A percentile compares a stretch with the other conserved stretches of the same genome.
phyloP scores from a whole-genome alignment of 1,140 invertebrate genomes.

The Monochamus saltuarius region DNA sequence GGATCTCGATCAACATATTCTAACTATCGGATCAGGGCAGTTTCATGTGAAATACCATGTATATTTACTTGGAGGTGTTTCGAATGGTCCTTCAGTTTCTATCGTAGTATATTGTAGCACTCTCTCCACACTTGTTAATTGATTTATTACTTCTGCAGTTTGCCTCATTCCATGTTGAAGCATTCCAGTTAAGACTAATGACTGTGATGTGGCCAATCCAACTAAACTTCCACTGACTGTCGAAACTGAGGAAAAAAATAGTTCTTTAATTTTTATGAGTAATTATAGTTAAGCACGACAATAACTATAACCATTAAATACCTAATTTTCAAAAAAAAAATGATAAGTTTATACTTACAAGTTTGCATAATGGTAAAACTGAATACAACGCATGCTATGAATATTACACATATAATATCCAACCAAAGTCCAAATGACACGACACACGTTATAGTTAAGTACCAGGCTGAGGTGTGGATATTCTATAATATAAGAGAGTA shows the following conservation, averaged over 20 bases:
- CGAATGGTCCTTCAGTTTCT: slow-evolving; percentile 53
- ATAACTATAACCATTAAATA: slow-evolving; percentile 48
- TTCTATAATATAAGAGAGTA: slow-evolving; percentile 27
- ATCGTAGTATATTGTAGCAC: slow-evolving; percentile 19
- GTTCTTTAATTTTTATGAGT: too few species aligned
- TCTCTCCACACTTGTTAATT: slow-evolving; percentile 22
- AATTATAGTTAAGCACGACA: slow-evolving; percentile 14
- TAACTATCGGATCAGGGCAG: background rate
- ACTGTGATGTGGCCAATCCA: slow-evolving; percentile 21
- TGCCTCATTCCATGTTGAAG: slow-evolving; percentile 21
- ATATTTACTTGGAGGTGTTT: slow-evolving; percentile 51
- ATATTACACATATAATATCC: slow-evolving; percentile 71
- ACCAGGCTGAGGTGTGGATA: slow-evolving; percentile 53
- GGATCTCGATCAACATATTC: too few species aligned
- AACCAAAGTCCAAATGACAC: slow-evolving; percentile 79
- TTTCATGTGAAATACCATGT: slow-evolving; percentile 6
- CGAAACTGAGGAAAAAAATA: too few species aligned
- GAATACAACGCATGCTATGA: slow-evolving; percentile 67
- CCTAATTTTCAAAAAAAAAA: background rate
- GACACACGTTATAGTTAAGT: slow-evolving; percentile 69
- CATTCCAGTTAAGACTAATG: slow-evolving; percentile 9
- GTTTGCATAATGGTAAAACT: slow-evolving; percentile 62
- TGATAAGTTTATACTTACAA: slow-evolving; percentile 32
- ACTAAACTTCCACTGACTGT: slow-evolving; percentile 15
- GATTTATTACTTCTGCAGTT: slow-evolving; percentile 17